Evolutionary conservation across 1,140 invertebrate genomes (phyloP), one percentile per base, ranked within the genome.

Genomic region (Dreissena polymorpha): DNA sequence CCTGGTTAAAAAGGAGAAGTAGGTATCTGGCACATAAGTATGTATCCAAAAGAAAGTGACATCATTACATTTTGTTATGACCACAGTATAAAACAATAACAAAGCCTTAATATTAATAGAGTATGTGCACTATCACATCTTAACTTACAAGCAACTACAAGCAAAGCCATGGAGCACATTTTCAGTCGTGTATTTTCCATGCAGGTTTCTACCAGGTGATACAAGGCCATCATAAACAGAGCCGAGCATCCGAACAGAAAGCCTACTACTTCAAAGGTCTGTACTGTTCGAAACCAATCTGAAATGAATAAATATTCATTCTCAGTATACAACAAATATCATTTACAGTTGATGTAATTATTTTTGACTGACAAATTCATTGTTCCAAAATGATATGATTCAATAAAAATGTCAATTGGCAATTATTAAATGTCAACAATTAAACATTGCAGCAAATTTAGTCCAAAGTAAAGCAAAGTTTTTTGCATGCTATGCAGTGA

Each of bases 251-350:
- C 81, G 51, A 77, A 70, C 21, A 72, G 49, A 49, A 83, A 63
- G 6, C 81, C 81, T 16, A 83, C n/a, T 10, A 83, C 73, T 71
- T 76, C 73, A 39, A 83, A 50, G 10, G 81, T 49, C 25, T 83
- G 81, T 27, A 83, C 81, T 60, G 81, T 76, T 10, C 81, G 72
- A 23, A 76, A 83, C 81, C 81, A 83, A 49, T 83, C 81, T 83
- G 73, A 71, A 80, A 80, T 29, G 39, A 39, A 39, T 39, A 39
- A 39, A 39, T 8, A 39, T 2, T 39, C 39, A 39, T 39, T 39
- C 39, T 8, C 10, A 69, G 23, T n/a, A 63, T n/a, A n/a, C 60
- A 2, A n/a, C 39, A 6, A 8, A 23, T 27, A 69, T 69, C 5
- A 69, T 2, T 63, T 69, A 5, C 3, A 69, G 21, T 27, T 16